These are phyloP conservation scores for Acanthurus leucopareius DNA, from an alignment of 2,797 vertebrate species.

Conservation along the genomic window DNA sequence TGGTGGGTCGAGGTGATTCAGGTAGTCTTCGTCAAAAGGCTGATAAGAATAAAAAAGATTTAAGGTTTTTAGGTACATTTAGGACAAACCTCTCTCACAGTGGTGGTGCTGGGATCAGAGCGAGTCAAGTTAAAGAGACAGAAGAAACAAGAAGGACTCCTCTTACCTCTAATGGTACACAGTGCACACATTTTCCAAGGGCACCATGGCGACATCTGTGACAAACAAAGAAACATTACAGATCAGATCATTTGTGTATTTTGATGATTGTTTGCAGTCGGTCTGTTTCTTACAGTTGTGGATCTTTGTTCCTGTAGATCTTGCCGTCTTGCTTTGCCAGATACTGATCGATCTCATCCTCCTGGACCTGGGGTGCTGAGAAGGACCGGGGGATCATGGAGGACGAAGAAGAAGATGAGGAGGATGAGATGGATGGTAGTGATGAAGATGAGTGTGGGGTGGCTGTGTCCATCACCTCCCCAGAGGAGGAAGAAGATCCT, in stretches of 20 bases:
- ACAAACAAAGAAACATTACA: conserved; percentile 23
- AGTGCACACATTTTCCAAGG: conserved; percentile 97
- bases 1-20: conserved; percentile 98
- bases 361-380: conserved; percentile 89
- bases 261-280: background rate
- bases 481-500: conserved; percentile 87
- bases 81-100: background rate
- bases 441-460: conserved; percentile 82
- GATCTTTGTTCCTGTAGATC: conserved; percentile 94
- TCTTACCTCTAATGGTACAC: conserved; percentile 96
- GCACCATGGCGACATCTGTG: conserved; percentile 95
- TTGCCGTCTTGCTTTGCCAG: conserved; percentile 97
- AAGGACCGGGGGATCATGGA: conserved; percentile 82
- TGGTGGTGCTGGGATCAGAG: background rate
- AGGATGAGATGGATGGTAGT: conserved; percentile 70
- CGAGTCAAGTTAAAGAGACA: background rate
- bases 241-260: too few species aligned
- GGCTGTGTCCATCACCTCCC: conserved; percentile 95
- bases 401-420: conserved; percentile 71
- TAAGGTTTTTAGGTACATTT: background rate
- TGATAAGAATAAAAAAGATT: conserved; percentile 70
- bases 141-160: background rate
- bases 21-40: conserved; percentile 99
- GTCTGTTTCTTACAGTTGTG: conserved; percentile 90
- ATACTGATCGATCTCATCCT: conserved; percentile 97